Conservation (phyloP, 2,113 vertebrate species). For the Sigmodon hispidus region DNA sequence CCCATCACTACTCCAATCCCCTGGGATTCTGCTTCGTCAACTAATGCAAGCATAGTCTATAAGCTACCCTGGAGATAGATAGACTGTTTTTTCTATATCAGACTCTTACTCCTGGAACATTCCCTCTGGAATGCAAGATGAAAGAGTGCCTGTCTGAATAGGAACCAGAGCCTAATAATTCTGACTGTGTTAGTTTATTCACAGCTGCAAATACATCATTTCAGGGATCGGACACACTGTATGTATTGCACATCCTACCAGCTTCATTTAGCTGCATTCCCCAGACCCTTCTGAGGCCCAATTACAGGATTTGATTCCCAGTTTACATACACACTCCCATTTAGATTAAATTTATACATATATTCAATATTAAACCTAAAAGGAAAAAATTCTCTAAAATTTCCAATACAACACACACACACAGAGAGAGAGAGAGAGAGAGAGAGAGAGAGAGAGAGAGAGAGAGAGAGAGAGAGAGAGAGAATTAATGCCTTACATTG, state of each 20-base stretch:
- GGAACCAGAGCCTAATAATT: neutral
- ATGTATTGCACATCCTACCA: too few relatives aligned
- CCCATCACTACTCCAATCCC: too few relatives aligned
- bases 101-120: neutral
- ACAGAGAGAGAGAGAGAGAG: too few relatives aligned
- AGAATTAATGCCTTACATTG: neutral
- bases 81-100: neutral
- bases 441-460: too few relatives aligned
- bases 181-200: neutral
- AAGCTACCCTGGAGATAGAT: neutral
- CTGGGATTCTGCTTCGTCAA: neutral
- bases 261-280: neutral
- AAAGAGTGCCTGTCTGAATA: neutral
- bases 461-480: too few relatives aligned
- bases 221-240: neutral
- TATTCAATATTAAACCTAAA: neutral
- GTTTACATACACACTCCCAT: neutral
- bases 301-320: neutral
- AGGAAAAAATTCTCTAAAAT: constrained; percentile 31
- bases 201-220: neutral
- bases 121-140: neutral
- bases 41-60: neutral
- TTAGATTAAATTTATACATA: neutral
- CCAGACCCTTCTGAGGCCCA: neutral
- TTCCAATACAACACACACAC: neutral